Conservation (phyloP, 1,140 invertebrate genomes). For the Pinna nobilis region DNA sequence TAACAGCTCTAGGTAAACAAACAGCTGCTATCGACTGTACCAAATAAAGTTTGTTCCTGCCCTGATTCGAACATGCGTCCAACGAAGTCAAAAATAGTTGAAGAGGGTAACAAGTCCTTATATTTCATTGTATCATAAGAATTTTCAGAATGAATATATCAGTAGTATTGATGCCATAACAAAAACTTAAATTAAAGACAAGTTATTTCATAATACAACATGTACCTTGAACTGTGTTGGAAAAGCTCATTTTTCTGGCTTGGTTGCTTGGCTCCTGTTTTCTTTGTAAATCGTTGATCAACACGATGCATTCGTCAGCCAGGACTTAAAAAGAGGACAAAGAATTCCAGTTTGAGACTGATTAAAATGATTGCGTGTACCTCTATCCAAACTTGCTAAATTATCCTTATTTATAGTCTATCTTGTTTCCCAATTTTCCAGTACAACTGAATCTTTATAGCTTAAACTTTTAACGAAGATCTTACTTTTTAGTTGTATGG, state of each 20-base stretch:
- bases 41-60: too few relatives aligned
- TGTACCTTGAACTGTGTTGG: background rate
- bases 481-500: background rate
- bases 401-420: too few relatives aligned
- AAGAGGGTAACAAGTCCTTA: slow-evolving; percentile 1
- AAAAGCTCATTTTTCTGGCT: background rate
- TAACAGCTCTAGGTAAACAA: too few relatives aligned
- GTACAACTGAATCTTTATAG: background rate
- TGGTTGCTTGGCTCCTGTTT: background rate
- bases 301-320: background rate
- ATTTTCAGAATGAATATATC: background rate
- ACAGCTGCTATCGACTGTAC: too few relatives aligned
- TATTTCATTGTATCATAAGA: background rate
- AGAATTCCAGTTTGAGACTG: background rate
- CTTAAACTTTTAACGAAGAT: background rate
- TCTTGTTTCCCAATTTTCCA: background rate
- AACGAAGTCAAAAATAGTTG: too few relatives aligned
- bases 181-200: background rate
- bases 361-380: background rate
- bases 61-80: too few relatives aligned
- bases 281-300: background rate
- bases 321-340: background rate
- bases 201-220: background rate
- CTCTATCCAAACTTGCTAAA: too few relatives aligned
- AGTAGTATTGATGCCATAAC: background rate